phyloP scores from a whole-genome alignment of 2,113 vertebrate species.

The Corvus moneduloides region DNA sequence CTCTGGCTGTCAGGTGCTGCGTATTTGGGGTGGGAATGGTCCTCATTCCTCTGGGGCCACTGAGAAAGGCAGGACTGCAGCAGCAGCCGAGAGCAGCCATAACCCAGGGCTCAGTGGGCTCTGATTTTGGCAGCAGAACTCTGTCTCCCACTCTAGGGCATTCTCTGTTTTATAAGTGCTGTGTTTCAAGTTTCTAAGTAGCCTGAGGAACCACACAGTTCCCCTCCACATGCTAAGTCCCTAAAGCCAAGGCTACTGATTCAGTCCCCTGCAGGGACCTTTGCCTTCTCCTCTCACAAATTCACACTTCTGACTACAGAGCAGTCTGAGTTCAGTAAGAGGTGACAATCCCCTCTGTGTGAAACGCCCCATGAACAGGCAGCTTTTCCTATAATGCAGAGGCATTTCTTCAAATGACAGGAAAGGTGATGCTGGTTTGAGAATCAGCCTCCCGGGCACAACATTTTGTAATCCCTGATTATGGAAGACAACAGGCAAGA shows the following conservation, averaged over 20 bases:
- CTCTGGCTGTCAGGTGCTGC: not conserved
- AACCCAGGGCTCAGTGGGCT: not conserved
- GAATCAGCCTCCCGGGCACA: not conserved
- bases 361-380: not conserved
- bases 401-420: not conserved
- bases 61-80: not conserved
- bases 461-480: accelerated
- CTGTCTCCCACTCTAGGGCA: not conserved
- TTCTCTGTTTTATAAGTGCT: not conserved
- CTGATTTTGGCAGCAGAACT: not conserved
- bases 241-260: not conserved
- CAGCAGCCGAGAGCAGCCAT: not conserved
- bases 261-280: not conserved
- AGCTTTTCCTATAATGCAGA: not conserved
- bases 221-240: not conserved
- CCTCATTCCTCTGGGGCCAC: not conserved
- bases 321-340: not conserved
- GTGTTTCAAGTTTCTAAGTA: not conserved
- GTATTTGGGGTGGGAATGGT: not conserved
- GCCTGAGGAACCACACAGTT: not conserved
- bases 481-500: not conserved
- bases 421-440: not conserved
- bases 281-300: not conserved
- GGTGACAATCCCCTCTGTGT: not conserved
- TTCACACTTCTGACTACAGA: not conserved